Evolutionary conservation across 2,888 invertebrate genomes (phyloP), one percentile per base, ranked within the genome.

Genomic region (Kuschelorhynchus macadamiae): DNA sequence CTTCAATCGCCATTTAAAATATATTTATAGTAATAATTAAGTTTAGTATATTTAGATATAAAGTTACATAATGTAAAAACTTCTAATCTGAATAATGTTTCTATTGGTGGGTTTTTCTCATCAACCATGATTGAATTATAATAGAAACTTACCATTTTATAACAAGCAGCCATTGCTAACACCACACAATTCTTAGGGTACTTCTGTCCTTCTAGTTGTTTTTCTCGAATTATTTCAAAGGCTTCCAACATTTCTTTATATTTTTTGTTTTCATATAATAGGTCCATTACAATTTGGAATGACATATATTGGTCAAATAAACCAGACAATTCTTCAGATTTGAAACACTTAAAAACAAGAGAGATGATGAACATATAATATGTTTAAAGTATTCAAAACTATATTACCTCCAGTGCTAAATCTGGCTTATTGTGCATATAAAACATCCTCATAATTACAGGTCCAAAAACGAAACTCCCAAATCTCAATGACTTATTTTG

Each of bases 391-490:
- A 42, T 17, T 52, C 16, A 42, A 42, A 42, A 42, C 8, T 42
- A 14, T 17, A 2, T 52, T 30, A 66, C 77, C 66, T 77, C 74
- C 12, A 90, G 78, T 9, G 94, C 94, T 70, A 88, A 82, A 41
- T 89, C 86, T 1, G 91, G 89, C 76, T 91, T 88, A 80, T 92
- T 89, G 33, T 92, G 82, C 75, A 87, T 85, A 80, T 94, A 86
- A 66, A 91, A 90, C 86, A 92, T 87, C 76, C 95, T 86, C 93
- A 95, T 93, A 0, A 92, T 87, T 11, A 94, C 90, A 2, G 95
- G 93, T 0, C 95, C 95, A 87, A 95, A 94, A 3, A 90, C 80
- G 81, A 89, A 95, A 73, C 87, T 90, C n/a, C 93, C 92, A 86
- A 94, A 94, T 67, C 93, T 84, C 61, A 91, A 81, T 72, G 91